These are phyloP conservation scores for Sebastes diploproa DNA, from an alignment of 2,797 vertebrate genomes.

Conservation along the genomic window DNA sequence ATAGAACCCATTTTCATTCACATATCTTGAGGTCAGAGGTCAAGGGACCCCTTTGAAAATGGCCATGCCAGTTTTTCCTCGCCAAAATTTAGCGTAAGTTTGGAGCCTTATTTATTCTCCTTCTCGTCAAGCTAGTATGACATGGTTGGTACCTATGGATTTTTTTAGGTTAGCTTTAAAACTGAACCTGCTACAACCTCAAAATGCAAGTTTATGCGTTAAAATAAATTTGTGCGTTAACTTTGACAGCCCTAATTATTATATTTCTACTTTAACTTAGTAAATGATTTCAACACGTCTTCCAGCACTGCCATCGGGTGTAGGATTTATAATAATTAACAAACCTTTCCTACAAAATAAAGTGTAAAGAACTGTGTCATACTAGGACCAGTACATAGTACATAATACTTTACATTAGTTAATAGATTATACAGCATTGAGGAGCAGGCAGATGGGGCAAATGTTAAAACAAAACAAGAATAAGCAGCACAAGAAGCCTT, in stretches of 20 bases:
- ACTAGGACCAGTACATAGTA: background rate
- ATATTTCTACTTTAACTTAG: background rate
- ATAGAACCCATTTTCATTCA: too few relatives aligned
- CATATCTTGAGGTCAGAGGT: too few relatives aligned
- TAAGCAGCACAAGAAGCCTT: background rate
- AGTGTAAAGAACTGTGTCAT: background rate
- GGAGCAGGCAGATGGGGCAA: background rate
- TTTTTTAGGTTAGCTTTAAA: too few relatives aligned
- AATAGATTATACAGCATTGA: background rate
- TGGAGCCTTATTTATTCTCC: too few relatives aligned
- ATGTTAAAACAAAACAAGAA: background rate
- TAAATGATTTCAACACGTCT: background rate
- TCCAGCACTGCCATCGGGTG: background rate
- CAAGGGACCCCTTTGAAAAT: too few relatives aligned
- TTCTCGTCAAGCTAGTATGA: fast-evolving
- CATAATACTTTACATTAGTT: background rate
- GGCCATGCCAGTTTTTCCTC: too few relatives aligned
- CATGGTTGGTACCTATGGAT: too few relatives aligned
- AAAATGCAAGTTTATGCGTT: too few relatives aligned
- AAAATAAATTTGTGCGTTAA: too few relatives aligned
- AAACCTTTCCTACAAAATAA: background rate
- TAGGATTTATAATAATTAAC: background rate
- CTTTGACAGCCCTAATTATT: background rate
- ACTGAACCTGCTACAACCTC: too few relatives aligned
- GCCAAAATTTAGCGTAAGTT: too few relatives aligned